phyloP scores from a whole-genome alignment of 2,113 vertebrate species.

The Mastomys natalensis region DNA sequence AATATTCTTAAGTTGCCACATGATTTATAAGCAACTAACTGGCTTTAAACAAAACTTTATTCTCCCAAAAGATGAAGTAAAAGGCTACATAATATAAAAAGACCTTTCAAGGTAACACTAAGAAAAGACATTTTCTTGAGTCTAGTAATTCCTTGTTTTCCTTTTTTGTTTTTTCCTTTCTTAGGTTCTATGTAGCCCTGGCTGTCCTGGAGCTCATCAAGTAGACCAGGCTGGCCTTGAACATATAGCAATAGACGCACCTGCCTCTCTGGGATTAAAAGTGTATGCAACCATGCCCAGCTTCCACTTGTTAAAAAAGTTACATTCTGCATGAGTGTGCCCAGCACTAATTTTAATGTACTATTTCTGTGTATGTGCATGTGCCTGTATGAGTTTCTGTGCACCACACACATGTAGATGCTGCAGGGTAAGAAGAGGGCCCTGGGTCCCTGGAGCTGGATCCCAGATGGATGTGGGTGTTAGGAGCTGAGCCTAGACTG shows the following conservation, averaged over 20 bases:
- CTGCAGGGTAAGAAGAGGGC: neutral
- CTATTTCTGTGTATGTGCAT: neutral
- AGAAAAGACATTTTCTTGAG: conserved; percentile 4
- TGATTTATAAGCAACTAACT: neutral
- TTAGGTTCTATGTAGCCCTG: neutral
- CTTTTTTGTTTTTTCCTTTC: neutral
- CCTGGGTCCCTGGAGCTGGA: too few relatives aligned
- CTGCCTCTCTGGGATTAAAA: neutral
- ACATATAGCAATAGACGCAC: neutral
- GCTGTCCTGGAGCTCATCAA: neutral
- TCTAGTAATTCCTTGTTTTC: conserved; percentile 7
- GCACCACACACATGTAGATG: too few relatives aligned
- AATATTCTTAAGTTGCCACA: neutral
- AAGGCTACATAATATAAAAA: conserved; percentile 21
- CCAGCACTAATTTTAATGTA: neutral
- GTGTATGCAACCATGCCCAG: neutral
- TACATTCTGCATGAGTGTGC: neutral
- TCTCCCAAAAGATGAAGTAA: conserved; percentile 26
- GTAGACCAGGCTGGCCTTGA: neutral
- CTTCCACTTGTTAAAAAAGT: neutral
- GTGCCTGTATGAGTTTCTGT: neutral
- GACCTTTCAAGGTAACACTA: conserved; percentile 31
- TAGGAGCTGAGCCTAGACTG: neutral
- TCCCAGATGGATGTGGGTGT: neutral
- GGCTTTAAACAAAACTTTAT: conserved; percentile 33